phyloP scores from a whole-genome alignment of 2,888 invertebrate species.

The Trachelus tabidus region DNA sequence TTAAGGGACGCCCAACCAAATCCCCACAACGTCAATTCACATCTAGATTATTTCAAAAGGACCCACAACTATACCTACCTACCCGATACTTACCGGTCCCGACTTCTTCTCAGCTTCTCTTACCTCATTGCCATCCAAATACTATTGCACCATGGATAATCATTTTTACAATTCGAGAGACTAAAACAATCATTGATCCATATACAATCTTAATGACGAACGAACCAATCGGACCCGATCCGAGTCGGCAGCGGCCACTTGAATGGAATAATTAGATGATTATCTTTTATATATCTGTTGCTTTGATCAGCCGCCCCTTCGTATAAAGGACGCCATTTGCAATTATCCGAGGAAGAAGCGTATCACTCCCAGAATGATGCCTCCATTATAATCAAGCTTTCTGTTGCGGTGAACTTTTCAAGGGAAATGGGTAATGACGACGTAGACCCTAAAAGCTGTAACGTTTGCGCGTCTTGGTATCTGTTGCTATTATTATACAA shows the following conservation, averaged over 20 bases:
- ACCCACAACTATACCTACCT: background rate
- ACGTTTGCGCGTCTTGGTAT: background rate
- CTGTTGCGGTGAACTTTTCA: background rate
- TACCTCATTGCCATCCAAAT: background rate
- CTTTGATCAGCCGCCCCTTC: slow-evolving; percentile 54
- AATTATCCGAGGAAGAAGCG: slow-evolving; percentile 57
- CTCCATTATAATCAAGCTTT: slow-evolving; percentile 62
- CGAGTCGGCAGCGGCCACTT: slow-evolving; percentile 37
- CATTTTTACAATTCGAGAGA: background rate
- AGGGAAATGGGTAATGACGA: background rate
- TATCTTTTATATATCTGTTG: slow-evolving; percentile 58
- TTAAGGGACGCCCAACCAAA: background rate
- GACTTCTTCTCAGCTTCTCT: slow-evolving; percentile 4
- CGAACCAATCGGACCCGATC: slow-evolving; percentile 39
- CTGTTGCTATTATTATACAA: background rate
- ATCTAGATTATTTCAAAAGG: background rate
- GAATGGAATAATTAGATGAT: slow-evolving; percentile 61
- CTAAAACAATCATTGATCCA: slow-evolving; percentile 1
- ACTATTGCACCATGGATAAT: background rate
- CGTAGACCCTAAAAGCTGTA: background rate
- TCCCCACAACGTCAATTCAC: background rate
- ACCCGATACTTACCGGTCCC: background rate
- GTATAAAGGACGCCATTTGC: slow-evolving; percentile 58
- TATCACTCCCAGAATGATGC: slow-evolving; percentile 57
- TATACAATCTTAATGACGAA: slow-evolving; percentile 42